Percentiles rank a stretch among this genome's conserved stretches.
Conservation (phyloP, 2,888 invertebrate genomes). For the Molanna angustata region DNA sequence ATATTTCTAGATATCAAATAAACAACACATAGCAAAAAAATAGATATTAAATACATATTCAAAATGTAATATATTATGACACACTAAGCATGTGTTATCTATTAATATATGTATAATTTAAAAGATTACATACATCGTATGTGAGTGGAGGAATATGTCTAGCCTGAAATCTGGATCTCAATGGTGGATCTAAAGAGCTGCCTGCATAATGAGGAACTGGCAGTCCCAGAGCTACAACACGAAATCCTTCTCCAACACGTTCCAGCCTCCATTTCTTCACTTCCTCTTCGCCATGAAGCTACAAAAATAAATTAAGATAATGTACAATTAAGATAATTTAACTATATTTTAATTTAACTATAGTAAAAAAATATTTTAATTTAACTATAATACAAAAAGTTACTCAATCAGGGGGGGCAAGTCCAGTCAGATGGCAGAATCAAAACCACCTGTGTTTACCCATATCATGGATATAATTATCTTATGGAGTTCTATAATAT, state of each 20-base stretch:
- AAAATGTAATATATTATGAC: too few species aligned
- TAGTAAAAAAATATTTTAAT: background rate
- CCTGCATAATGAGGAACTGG: conserved; percentile 87
- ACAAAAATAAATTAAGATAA: conserved; percentile 14
- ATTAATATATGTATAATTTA: too few species aligned
- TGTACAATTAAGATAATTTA: background rate
- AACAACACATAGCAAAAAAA: too few species aligned
- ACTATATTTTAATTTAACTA: background rate
- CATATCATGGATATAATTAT: too few species aligned
- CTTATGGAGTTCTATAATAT: too few species aligned
- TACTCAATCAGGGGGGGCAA: too few species aligned
- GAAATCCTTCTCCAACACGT: conserved; percentile 87
- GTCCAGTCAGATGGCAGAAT: too few species aligned
- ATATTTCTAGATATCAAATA: too few species aligned
- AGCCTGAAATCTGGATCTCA: conserved; percentile 93
- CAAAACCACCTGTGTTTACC: too few species aligned
- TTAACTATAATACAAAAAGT: too few species aligned
- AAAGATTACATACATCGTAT: conserved; percentile 58
- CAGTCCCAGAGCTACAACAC: conserved; percentile 89
- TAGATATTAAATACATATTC: too few species aligned
- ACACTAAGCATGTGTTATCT: too few species aligned
- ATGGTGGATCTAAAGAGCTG: conserved; percentile 92
- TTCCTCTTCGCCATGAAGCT: conserved; percentile 79
- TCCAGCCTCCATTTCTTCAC: conserved; percentile 85
- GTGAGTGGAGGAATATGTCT: conserved; percentile 70